These are phyloP conservation scores for Tenthredo scrophulariae DNA, from an alignment of 2,888 invertebrate genomes.

Conservation along the genomic window DNA sequence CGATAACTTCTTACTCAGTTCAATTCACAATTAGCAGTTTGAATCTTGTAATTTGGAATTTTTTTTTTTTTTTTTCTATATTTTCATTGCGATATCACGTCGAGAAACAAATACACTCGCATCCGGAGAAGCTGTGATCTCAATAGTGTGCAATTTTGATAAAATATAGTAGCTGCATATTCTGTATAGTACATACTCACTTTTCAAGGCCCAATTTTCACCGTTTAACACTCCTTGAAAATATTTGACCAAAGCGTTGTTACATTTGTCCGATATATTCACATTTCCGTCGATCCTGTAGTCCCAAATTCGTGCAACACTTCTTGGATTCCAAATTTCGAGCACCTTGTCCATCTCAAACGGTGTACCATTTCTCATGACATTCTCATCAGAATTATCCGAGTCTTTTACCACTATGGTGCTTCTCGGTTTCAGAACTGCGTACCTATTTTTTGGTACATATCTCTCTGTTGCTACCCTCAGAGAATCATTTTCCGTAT, in stretches of 20 bases:
- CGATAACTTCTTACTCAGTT: background rate
- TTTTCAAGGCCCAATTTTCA: constrained; percentile 80
- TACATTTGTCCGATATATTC: constrained; percentile 77
- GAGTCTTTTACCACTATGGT: background rate
- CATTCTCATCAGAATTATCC: constrained; percentile 10
- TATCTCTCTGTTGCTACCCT: background rate
- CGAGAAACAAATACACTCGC: background rate
- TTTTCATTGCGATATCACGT: background rate
- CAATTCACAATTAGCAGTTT: background rate
- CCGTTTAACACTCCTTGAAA: constrained; percentile 78
- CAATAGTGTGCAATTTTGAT: background rate
- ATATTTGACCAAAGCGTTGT: constrained; percentile 78
- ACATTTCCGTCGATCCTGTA: constrained; percentile 78
- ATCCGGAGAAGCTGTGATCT: background rate
- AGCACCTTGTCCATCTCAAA: constrained; percentile 59
- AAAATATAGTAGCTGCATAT: background rate
- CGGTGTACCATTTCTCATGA: background rate
- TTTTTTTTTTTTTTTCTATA: background rate
- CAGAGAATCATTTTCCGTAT: background rate
- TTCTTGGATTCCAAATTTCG: constrained; percentile 66
- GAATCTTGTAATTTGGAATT: background rate
- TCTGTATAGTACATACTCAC: constrained; percentile 77
- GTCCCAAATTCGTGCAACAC: constrained; percentile 66
- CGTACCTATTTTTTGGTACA: background rate
- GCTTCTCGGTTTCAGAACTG: background rate